A percentile compares a stretch with the other conserved stretches of the same genome.
Conservation (phyloP, 1,140 invertebrate genomes). For the Nilaparvata lugens region DNA sequence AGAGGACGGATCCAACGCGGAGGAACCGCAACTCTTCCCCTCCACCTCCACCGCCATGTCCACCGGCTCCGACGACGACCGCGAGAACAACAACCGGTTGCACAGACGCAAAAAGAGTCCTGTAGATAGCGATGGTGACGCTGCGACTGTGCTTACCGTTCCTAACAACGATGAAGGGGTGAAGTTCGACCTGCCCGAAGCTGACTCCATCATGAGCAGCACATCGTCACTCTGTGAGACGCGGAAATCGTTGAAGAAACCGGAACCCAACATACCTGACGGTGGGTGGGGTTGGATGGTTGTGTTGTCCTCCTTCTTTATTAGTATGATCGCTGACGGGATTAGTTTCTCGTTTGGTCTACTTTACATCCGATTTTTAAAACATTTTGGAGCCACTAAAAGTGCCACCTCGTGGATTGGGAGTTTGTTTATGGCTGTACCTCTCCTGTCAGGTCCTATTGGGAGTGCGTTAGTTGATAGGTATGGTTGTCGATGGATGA, state of each 20-base stretch:
- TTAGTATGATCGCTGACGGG: slow-evolving; percentile 91
- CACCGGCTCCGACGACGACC: background rate
- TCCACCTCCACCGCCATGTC: slow-evolving; percentile 24
- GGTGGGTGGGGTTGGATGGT: slow-evolving; percentile 84
- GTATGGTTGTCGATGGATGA: slow-evolving; percentile 56
- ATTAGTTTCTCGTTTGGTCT: slow-evolving; percentile 89
- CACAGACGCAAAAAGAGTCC: background rate
- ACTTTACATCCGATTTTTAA: slow-evolving; percentile 77
- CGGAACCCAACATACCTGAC: slow-evolving; percentile 50
- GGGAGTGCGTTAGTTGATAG: slow-evolving; percentile 80
- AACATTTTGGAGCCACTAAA: slow-evolving; percentile 71
- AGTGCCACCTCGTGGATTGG: slow-evolving; percentile 82
- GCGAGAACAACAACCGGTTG: background rate
- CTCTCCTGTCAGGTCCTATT: slow-evolving; percentile 74
- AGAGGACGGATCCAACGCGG: slow-evolving; percentile 29
- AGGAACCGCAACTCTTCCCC: slow-evolving; percentile 26
- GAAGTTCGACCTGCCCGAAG: slow-evolving; percentile 18
- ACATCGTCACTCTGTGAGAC: slow-evolving; percentile 19
- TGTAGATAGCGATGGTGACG: background rate
- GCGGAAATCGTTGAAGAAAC: slow-evolving; percentile 16
- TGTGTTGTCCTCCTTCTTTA: slow-evolving; percentile 69
- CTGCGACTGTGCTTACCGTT: background rate
- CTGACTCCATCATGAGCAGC: slow-evolving; percentile 15
- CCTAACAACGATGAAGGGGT: slow-evolving; percentile 13
- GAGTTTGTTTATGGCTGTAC: slow-evolving; percentile 79